These are phyloP conservation scores for Colistium nudipinnis DNA, from an alignment of 2,113 vertebrate genomes.

Conservation along the genomic window DNA sequence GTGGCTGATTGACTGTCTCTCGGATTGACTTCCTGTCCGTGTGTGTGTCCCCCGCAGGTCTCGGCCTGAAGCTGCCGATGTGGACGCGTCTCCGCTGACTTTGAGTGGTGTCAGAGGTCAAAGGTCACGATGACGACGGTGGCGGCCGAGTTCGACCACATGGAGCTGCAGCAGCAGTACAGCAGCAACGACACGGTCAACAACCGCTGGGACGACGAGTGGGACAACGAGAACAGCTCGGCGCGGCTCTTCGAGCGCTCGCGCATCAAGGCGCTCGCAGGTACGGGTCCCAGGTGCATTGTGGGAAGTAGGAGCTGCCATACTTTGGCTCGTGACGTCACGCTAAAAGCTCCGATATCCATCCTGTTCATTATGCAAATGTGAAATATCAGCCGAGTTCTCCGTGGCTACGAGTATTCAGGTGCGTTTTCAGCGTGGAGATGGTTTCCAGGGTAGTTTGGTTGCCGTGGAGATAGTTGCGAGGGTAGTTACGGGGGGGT, in stretches of 20 bases:
- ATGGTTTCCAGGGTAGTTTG: too few species aligned
- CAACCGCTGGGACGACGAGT: conserved; percentile 96
- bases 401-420: too few species aligned
- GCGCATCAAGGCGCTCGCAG: conserved; percentile 95
- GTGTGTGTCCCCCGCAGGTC: conserved; percentile 58
- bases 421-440: too few species aligned
- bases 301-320: too few species aligned
- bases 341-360: too few species aligned
- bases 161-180: conserved; percentile 96
- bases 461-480: too few species aligned
- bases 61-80: conserved; percentile 85
- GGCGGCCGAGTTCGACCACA: conserved; percentile 92
- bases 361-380: too few species aligned
- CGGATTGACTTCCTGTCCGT: background rate
- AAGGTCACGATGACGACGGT: conserved; percentile 91
- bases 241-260: conserved; percentile 95
- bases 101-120: conserved; percentile 58
- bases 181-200: conserved; percentile 87
- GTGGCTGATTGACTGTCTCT: too few species aligned
- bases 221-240: conserved; percentile 98
- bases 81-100: conserved; percentile 76
- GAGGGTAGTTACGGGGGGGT: too few species aligned
- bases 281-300: conserved; percentile 81
- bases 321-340: too few species aligned
- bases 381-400: too few species aligned